phyloP scores from a whole-genome alignment of 2,888 invertebrate species.

The Nomada flava region DNA sequence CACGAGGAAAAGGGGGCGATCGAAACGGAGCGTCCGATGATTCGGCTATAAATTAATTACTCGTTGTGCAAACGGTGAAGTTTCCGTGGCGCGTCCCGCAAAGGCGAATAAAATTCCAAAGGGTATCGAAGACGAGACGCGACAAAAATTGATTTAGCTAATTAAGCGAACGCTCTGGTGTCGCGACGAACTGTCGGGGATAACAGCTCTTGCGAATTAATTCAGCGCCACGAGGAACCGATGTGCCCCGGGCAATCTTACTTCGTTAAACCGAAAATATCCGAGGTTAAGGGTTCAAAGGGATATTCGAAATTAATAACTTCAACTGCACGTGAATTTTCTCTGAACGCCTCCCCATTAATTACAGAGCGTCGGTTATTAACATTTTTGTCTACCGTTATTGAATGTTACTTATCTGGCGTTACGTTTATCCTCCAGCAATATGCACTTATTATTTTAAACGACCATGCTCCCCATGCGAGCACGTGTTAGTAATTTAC shows the following conservation, averaged over 20 bases:
- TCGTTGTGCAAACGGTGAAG: too few species aligned
- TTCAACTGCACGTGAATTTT: neutral
- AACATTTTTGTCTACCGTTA: too few species aligned
- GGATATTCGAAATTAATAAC: neutral
- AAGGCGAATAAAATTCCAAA: neutral
- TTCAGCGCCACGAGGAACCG: conserved; percentile 42
- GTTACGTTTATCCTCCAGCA: too few species aligned
- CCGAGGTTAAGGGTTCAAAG: neutral
- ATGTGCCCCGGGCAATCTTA: conserved; percentile 45
- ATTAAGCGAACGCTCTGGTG: conserved; percentile 48
- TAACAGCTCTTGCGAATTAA: conserved; percentile 51
- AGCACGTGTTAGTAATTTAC: conserved; percentile 43
- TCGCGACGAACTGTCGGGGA: conserved; percentile 36
- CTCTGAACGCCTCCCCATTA: too few species aligned
- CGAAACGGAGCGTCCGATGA: too few species aligned
- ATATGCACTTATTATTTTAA: too few species aligned
- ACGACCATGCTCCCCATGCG: neutral
- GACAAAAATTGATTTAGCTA: conserved; percentile 67
- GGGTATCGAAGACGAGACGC: conserved; percentile 29
- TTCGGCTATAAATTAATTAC: too few species aligned
- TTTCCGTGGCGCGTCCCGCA: neutral
- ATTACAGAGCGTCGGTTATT: too few species aligned
- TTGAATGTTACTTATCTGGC: too few species aligned
- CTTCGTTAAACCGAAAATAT: conserved; percentile 57
- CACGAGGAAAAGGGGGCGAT: too few species aligned